A percentile compares a stretch with the other conserved stretches of the same genome.
Conservation (phyloP, 1,140 invertebrate genomes). For the Drosophila prosaltans region DNA sequence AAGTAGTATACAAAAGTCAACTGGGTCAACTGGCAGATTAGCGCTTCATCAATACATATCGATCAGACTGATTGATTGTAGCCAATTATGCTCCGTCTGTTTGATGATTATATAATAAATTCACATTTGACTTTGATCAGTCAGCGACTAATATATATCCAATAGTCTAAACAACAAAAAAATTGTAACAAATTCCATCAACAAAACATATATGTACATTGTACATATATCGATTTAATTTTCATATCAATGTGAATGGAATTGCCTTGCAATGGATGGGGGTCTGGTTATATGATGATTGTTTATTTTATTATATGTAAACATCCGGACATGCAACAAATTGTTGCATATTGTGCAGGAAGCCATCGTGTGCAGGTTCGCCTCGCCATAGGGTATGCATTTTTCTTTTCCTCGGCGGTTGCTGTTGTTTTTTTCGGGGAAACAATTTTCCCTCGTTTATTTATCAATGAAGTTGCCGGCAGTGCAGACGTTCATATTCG, state of each 20-base stretch:
- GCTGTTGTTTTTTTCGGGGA: slow-evolving; percentile 29
- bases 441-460: slow-evolving; percentile 61
- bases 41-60: slow-evolving; percentile 60
- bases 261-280: too few relatives aligned
- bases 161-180: slow-evolving; percentile 47
- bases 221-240: slow-evolving; percentile 37
- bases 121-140: slow-evolving; percentile 73
- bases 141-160: slow-evolving; percentile 30
- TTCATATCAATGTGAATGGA: slow-evolving; percentile 55
- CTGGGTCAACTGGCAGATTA: slow-evolving; percentile 75
- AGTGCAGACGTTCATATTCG: slow-evolving; percentile 61
- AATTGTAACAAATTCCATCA: slow-evolving; percentile 60
- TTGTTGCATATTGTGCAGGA: slow-evolving; percentile 78
- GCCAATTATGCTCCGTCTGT: slow-evolving; percentile 57
- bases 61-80: slow-evolving; percentile 71
- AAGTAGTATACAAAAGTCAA: slow-evolving; percentile 37
- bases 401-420: slow-evolving; percentile 30
- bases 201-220: too few relatives aligned
- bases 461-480: slow-evolving; percentile 76
- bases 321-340: slow-evolving; percentile 79
- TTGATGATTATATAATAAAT: slow-evolving; percentile 71
- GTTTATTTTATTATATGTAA: slow-evolving; percentile 80
- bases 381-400: slow-evolving; percentile 64
- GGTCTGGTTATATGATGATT: slow-evolving; percentile 26
- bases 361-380: slow-evolving; percentile 44